Conservation (phyloP, 1,140 invertebrate genomes). For the Rhyacophila brunnea region DNA sequence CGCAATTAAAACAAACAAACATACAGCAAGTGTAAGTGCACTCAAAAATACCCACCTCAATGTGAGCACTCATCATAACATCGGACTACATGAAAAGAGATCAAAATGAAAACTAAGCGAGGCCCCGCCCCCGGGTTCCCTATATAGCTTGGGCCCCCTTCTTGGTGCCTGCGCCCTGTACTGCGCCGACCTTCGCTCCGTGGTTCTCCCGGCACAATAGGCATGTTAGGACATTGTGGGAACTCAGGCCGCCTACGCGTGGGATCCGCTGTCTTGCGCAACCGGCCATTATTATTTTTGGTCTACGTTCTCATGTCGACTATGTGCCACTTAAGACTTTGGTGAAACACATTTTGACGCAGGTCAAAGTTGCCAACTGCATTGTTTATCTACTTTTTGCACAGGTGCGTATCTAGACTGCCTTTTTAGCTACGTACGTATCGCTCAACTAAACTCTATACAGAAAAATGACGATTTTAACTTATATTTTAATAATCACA, state of each 20-base stretch:
- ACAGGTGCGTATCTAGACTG: no score
- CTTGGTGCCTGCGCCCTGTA: constrained; percentile 1
- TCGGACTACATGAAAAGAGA: constrained; percentile 34
- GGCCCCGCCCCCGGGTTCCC: constrained; percentile 16
- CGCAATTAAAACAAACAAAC: constrained; percentile 22
- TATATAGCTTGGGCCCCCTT: constrained; percentile 32
- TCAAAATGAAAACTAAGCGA: constrained; percentile 28
- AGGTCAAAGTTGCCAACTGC: constrained; percentile 26
- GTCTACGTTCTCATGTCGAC: constrained; percentile 21
- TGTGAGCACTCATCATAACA: constrained; percentile 31
- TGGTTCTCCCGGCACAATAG: constrained; percentile 16
- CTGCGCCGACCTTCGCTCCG: constrained; percentile 10
- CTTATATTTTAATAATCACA: no score
- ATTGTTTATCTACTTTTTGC: constrained; percentile 2
- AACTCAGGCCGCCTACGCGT: constrained; percentile 21
- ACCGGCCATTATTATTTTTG: constrained; percentile 18
- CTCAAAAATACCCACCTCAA: constrained; percentile 28
- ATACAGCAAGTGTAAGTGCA: constrained; percentile 2
- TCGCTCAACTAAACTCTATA: no score
- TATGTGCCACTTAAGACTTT: constrained; percentile 15
- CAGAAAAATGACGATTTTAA: no score
- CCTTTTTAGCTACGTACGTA: no score
- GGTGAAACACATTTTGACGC: constrained; percentile 22
- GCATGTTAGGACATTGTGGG: constrained; percentile 30
- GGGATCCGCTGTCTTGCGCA: constrained; percentile 28